phyloP scores from a whole-genome alignment of 2,797 vertebrate species.

The Paedocypris micromegethes region DNA sequence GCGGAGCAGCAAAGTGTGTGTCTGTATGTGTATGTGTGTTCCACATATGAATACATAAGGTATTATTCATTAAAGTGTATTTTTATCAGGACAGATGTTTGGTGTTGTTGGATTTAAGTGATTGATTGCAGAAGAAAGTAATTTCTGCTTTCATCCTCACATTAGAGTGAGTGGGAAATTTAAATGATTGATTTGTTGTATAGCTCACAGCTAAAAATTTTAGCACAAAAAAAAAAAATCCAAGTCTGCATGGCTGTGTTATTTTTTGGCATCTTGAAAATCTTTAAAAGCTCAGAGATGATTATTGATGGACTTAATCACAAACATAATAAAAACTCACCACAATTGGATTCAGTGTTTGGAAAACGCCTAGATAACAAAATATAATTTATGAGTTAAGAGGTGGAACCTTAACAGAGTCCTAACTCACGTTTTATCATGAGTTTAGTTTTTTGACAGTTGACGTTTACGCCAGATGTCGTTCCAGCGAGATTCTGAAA shows the following conservation, averaged over 20 bases:
- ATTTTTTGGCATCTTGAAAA: constrained; percentile 42
- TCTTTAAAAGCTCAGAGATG: constrained; percentile 56
- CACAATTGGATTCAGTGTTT: no score
- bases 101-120: constrained; percentile 19
- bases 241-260: constrained; percentile 5
- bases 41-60: constrained; percentile 1
- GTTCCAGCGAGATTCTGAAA: neutral
- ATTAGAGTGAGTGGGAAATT: constrained; percentile 18
- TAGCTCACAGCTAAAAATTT: constrained; percentile 8
- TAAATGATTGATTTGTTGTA: constrained; percentile 10
- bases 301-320: constrained; percentile 38
- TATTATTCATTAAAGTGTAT: constrained; percentile 31
- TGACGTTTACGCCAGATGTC: constrained; percentile 6
- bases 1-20: no score
- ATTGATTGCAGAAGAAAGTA: constrained; percentile 26
- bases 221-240: neutral
- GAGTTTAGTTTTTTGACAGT: neutral
- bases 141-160: constrained; percentile 13
- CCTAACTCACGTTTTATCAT: no score
- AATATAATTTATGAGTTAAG: no score
- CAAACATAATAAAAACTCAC: constrained; percentile 18
- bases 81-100: constrained; percentile 28
- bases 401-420: no score
- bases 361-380: no score
- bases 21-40: no score